These are phyloP conservation scores for Drosophila insularis DNA, from an alignment of 1,140 invertebrate species.

Conservation along the genomic window DNA sequence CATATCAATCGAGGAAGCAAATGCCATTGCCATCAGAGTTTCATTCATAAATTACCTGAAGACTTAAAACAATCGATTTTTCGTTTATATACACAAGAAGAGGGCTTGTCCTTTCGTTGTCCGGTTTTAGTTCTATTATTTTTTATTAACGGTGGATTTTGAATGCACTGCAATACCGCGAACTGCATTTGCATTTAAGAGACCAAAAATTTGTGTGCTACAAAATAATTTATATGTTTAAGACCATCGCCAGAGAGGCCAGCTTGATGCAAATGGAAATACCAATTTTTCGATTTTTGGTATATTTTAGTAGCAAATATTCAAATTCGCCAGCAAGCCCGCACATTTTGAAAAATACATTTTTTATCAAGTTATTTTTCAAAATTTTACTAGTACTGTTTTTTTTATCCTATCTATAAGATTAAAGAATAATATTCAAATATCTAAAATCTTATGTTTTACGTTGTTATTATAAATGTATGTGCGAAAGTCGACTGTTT, in stretches of 20 bases:
- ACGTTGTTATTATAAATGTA: too few relatives aligned
- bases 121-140: neutral
- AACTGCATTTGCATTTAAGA: conserved; percentile 43
- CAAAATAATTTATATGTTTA: conserved; percentile 4
- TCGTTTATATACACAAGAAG: neutral
- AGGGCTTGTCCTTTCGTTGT: neutral
- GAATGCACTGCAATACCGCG: conserved; percentile 51
- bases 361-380: too few relatives aligned
- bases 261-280: neutral
- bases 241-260: neutral
- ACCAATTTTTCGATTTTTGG: neutral
- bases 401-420: neutral
- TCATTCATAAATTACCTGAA: conserved; percentile 5
- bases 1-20: neutral
- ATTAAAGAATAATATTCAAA: too few relatives aligned
- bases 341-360: neutral
- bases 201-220: conserved; percentile 18
- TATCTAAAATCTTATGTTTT: too few relatives aligned
- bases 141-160: conserved; percentile 32
- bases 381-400: neutral
- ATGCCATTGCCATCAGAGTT: neutral
- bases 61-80: conserved; percentile 34
- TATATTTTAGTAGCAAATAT: neutral
- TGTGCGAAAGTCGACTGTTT: too few relatives aligned
- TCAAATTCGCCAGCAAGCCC: neutral